A percentile compares a stretch with the other conserved stretches of the same genome.
Conservation (phyloP, 2,113 vertebrate genomes). For the Bubalus kerabau region DNA sequence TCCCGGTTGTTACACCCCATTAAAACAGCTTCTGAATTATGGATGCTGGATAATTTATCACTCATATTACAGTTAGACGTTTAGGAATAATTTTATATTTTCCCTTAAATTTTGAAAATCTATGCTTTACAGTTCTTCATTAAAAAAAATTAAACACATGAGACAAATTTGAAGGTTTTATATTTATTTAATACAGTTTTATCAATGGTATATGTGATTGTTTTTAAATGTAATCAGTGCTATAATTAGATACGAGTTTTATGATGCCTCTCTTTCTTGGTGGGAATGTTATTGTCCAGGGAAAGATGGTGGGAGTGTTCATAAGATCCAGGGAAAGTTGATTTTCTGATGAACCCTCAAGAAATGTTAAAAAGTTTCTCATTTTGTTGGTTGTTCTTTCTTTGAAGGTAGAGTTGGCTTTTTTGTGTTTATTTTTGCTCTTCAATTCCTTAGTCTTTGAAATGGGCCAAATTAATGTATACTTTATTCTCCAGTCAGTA, state of each 20-base stretch:
- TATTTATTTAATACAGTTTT: not conserved
- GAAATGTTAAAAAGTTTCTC: not conserved
- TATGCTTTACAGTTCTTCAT: not conserved
- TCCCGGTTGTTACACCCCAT: not conserved
- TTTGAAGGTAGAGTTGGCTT: not conserved
- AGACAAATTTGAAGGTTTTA: not conserved
- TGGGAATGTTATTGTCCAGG: not conserved
- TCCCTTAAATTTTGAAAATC: conserved; percentile 2
- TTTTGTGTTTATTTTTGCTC: not conserved
- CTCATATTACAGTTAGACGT: not conserved
- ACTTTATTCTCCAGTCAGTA: not conserved
- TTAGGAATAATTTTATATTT: not conserved
- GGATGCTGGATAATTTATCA: not conserved
- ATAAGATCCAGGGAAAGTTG: not conserved
- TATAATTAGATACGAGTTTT: not conserved
- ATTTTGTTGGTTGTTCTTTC: not conserved
- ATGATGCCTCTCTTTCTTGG: not conserved
- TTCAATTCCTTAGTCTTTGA: not conserved
- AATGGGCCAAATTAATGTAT: not conserved
- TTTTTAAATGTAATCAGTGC: not conserved
- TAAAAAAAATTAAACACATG: not conserved
- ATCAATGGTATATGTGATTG: not conserved
- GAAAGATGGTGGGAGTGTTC: not conserved
- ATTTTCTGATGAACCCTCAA: not conserved
- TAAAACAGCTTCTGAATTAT: not conserved